Base-by-base conservation (phyloP, 2,888 invertebrate species). In the Pyrochroa serraticornis region DNA sequence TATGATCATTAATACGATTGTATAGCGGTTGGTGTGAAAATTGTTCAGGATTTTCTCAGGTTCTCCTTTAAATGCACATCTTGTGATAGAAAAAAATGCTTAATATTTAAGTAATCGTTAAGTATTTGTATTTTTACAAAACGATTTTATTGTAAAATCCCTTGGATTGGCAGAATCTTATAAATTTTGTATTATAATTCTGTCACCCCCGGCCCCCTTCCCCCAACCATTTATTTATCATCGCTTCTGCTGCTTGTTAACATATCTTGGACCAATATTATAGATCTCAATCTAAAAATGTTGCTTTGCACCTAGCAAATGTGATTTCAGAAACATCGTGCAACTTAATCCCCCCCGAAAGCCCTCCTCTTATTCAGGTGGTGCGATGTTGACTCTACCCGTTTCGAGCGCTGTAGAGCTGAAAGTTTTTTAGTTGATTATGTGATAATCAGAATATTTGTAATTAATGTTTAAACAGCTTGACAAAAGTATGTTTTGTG, bases 71-170 rank as follows among this genome's bases (percentile, higher is more conserved):
- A 55, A 41, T 62, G 67, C 65, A 66, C 69, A 66, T 67, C 67
- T 76, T 75, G 75, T 75, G 77, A 76, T 75, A 74, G 69, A 68
- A 63, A 69, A 50, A 68, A 64, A 70, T 76, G 74, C 77, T 77
- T 77, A 77, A 77, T 76, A 77, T 77, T 77, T 77, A 77, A 77
- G 77, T 76, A 71, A 66, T 12, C 39, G 45, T 54, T 50, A 59
- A 66, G 75, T 76, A 74, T 73, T 75, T 75, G 74, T 74, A 71
- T 73, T 75, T 71, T 75, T 70, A 75, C 75, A 73, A 76, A 74
- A 64, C 59, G 49, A 65, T 45, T 49, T 48, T 43, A 49, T 38
- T 54, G 58, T 61, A 54, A 46, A 47, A 22, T 55, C 51, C 36
- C 42, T 58, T 37, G 50, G 44, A 50, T 50, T 10, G 39, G 59